Conservation (phyloP, 37 sponge, comb jelly and placozoan species). For the Axinella damicornis region DNA sequence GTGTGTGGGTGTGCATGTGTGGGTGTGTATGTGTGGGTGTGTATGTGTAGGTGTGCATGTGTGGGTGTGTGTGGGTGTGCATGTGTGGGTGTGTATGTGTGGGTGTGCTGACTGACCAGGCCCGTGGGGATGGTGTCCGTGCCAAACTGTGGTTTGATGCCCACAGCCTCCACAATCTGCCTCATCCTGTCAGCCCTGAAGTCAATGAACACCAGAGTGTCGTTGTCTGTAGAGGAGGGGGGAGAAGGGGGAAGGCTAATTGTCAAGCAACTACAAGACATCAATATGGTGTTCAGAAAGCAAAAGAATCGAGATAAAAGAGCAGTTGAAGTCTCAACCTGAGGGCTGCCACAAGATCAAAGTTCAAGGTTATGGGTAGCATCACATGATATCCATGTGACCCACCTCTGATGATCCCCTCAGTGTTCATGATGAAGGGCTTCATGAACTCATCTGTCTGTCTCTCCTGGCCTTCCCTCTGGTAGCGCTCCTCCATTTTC, state of each 20-base stretch:
- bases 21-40: too few species aligned
- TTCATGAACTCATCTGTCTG: slow-evolving; percentile 97
- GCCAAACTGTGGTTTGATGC: slow-evolving; percentile 93
- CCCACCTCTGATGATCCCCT: slow-evolving; percentile 81
- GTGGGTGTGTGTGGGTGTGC: too few species aligned
- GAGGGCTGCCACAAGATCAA: too few species aligned
- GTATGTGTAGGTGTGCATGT: too few species aligned
- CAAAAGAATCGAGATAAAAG: neutral
- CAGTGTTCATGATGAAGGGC: slow-evolving; percentile 85
- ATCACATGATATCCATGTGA: too few species aligned
- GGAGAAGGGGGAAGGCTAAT: neutral
- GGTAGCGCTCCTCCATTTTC: slow-evolving; percentile 81
- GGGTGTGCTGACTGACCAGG: slow-evolving; percentile 35
- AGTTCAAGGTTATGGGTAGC: neutral
- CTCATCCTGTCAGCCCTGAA: slow-evolving; percentile 95
- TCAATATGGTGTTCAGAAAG: too few species aligned
- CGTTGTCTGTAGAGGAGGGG: slow-evolving; percentile 57
- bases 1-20: slow-evolving; percentile 38
- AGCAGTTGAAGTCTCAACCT: neutral
- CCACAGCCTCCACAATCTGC: slow-evolving; percentile 96
- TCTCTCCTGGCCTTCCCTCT: slow-evolving; percentile 47
- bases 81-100: too few species aligned
- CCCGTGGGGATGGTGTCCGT: slow-evolving; percentile 55
- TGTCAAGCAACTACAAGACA: neutral
- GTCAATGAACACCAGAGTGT: slow-evolving; percentile 93